Conservation (phyloP, 2,888 invertebrate species). For the Pheosia tremula region DNA sequence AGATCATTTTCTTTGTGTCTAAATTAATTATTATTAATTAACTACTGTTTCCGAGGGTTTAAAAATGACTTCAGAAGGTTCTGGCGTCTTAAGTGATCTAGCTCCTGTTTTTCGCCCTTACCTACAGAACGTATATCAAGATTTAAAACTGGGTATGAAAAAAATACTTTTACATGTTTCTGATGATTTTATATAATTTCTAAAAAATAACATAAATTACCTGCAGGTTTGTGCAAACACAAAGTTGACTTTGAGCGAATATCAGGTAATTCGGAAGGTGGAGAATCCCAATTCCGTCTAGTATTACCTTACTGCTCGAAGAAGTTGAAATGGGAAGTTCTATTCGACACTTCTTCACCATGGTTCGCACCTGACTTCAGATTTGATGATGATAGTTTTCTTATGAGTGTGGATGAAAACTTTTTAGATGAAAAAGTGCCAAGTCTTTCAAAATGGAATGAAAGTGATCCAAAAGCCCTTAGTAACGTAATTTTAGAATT, state of each 20-base stretch:
- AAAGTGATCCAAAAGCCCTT: conserved; percentile 84
- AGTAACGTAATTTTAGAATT: conserved; percentile 86
- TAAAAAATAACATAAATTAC: not conserved
- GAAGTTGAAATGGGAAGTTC: conserved; percentile 87
- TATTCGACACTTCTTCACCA: conserved; percentile 86
- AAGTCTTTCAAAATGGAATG: conserved; percentile 87
- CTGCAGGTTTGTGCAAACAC: conserved; percentile 73
- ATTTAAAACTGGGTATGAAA: conserved; percentile 70
- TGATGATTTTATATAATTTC: conserved; percentile 4
- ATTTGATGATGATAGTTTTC: conserved; percentile 88
- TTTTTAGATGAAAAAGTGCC: conserved; percentile 81
- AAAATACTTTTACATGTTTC: conserved; percentile 1
- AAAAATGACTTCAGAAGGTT: conserved; percentile 56
- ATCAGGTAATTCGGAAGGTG: conserved; percentile 56
- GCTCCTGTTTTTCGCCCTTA: conserved; percentile 74
- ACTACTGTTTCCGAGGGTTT: not conserved
- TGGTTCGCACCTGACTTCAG: conserved; percentile 90
- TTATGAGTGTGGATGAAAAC: conserved; percentile 83
- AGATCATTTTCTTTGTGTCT: too few relatives aligned
- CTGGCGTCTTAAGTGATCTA: conserved; percentile 61
- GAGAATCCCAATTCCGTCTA: conserved; percentile 85
- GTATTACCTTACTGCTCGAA: conserved; percentile 89
- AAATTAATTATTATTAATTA: too few relatives aligned
- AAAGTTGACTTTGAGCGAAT: conserved; percentile 77
- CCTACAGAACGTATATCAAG: conserved; percentile 71